These are phyloP conservation scores for Euzophera pinguis DNA, from an alignment of 2,888 invertebrate species.

Conservation along the genomic window DNA sequence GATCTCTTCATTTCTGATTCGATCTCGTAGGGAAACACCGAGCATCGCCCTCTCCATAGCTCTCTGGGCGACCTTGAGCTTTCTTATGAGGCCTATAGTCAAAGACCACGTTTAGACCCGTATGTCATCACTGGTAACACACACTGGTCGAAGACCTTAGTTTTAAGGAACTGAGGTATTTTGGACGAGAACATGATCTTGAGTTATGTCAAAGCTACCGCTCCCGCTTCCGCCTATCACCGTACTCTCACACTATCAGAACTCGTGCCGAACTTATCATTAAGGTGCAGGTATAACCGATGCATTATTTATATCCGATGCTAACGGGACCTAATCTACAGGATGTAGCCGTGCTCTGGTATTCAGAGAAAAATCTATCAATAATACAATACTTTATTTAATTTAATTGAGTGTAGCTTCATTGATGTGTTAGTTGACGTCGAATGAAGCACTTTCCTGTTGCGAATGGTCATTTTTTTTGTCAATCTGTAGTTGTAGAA, in stretches of 20 bases:
- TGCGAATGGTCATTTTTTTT: background rate
- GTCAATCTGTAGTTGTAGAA: background rate
- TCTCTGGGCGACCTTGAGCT: no score
- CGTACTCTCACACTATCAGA: background rate
- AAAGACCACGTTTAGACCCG: no score
- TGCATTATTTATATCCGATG: conserved; percentile 52
- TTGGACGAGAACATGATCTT: no score
- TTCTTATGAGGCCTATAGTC: no score
- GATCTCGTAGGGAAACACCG: no score
- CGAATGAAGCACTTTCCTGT: background rate
- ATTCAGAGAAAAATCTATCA: conserved; percentile 8
- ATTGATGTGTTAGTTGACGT: conserved; percentile 3
- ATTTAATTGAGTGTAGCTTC: conserved; percentile 9
- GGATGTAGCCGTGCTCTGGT: conserved; percentile 21
- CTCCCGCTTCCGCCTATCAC: background rate
- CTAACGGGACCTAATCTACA: conserved; percentile 43
- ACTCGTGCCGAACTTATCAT: conserved; percentile 43
- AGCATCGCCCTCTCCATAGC: no score
- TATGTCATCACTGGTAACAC: no score
- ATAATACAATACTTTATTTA: conserved; percentile 8
- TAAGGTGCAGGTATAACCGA: conserved; percentile 45
- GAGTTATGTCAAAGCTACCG: background rate
- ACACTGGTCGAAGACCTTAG: no score
- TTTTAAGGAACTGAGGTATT: no score
- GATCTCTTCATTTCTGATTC: no score